These are phyloP conservation scores for Drosophila hydei DNA, from an alignment of 1,140 invertebrate genomes.

Conservation along the genomic window DNA sequence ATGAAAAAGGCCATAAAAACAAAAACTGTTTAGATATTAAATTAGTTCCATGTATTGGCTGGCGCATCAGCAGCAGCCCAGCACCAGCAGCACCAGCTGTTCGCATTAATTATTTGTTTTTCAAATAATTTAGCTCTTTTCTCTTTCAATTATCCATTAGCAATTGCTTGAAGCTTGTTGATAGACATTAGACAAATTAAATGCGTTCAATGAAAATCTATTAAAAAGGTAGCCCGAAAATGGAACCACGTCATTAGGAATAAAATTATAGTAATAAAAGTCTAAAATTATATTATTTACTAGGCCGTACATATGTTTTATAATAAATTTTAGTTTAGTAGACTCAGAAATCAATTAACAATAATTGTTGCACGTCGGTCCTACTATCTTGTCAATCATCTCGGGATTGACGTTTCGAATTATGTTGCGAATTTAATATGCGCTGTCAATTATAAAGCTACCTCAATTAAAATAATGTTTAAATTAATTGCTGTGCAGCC, in stretches of 20 bases:
- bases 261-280: no score
- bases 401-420: neutral
- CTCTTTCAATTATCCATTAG: neutral
- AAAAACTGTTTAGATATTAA: constrained; percentile 7
- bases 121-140: neutral
- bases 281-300: no score
- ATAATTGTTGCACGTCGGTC: no score
- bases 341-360: no score
- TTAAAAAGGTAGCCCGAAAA: no score
- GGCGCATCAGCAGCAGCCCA: neutral
- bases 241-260: no score
- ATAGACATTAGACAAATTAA: neutral
- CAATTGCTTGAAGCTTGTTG: neutral
- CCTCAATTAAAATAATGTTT: neutral
- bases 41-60: constrained; percentile 8
- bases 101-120: constrained; percentile 23
- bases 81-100: constrained; percentile 2
- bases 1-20: constrained; percentile 13
- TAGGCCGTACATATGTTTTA: no score
- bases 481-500: neutral
- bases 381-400: no score
- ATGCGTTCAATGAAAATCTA: neutral
- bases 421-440: neutral
- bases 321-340: no score
- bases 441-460: neutral